A percentile compares a stretch with the other conserved stretches of the same genome.
phyloP scores from a whole-genome alignment of 1,140 invertebrate species.

The Bilobella aurantiaca region DNA sequence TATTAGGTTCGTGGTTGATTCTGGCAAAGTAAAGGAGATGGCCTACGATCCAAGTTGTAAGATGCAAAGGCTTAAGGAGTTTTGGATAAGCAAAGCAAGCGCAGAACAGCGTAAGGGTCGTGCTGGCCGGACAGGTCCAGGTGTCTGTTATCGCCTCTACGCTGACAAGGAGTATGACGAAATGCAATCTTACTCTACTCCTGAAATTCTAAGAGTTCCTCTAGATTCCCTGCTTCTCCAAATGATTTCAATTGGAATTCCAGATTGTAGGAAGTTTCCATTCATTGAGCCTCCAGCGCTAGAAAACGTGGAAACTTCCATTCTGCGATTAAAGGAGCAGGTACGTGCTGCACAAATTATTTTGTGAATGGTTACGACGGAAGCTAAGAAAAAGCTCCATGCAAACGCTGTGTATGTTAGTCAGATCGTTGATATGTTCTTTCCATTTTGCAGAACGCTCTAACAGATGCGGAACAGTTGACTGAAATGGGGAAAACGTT shows the following conservation, averaged over 20 bases:
- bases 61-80: slow-evolving; percentile 81
- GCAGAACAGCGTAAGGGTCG: slow-evolving; percentile 84
- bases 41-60: slow-evolving; percentile 79
- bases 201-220: slow-evolving; percentile 84
- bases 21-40: slow-evolving; percentile 95
- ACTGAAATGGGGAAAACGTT: slow-evolving; percentile 81
- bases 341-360: slow-evolving; percentile 41
- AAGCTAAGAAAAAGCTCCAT: too few relatives aligned
- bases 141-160: slow-evolving; percentile 73
- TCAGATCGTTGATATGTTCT: slow-evolving; percentile 6
- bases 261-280: slow-evolving; percentile 81
- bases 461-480: slow-evolving; percentile 72
- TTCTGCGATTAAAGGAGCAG: slow-evolving; percentile 77
- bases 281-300: slow-evolving; percentile 82
- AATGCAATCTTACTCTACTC: slow-evolving; percentile 66
- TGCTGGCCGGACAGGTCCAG: slow-evolving; percentile 50
- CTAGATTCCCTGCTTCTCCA: slow-evolving; percentile 84
- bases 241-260: slow-evolving; percentile 90
- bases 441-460: slow-evolving; percentile 52
- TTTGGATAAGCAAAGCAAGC: slow-evolving; percentile 94
- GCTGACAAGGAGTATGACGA: slow-evolving; percentile 72
- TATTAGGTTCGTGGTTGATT: slow-evolving; percentile 93
- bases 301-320: slow-evolving; percentile 73
- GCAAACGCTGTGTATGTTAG: neutral
- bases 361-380: neutral